Percentiles rank a stretch among this genome's conserved stretches.
These are phyloP conservation scores for Merops nubicus DNA, from an alignment of 2,113 vertebrate genomes.

Conservation along the genomic window DNA sequence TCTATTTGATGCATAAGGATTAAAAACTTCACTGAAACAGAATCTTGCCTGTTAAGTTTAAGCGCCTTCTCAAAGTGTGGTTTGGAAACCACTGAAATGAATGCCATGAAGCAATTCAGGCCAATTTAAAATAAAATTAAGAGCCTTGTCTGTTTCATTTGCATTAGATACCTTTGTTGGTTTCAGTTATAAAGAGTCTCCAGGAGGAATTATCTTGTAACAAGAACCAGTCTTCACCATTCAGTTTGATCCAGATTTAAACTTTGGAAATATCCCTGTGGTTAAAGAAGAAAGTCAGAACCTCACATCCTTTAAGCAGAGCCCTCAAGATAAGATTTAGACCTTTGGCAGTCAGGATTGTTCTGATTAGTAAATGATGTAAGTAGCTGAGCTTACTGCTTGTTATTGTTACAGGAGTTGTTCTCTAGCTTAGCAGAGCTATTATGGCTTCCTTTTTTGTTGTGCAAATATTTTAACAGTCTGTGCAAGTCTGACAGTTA, in stretches of 20 bases:
- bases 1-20: not conserved
- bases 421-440: not conserved
- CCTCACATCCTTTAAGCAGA: not conserved
- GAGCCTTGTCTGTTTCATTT: not conserved
- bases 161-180: not conserved
- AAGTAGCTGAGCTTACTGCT: not conserved
- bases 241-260: not conserved
- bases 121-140: slow-evolving; percentile 16
- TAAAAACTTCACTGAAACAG: not conserved
- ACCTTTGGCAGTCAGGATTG: not conserved
- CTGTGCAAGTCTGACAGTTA: not conserved
- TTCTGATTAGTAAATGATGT: not conserved
- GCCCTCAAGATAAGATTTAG: not conserved
- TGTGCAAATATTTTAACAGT: not conserved
- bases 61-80: not conserved
- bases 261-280: not conserved
- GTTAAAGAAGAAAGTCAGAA: slow-evolving; percentile 34
- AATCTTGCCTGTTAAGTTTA: not conserved
- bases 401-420: not conserved
- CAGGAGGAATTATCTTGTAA: not conserved
- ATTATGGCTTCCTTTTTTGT: not conserved
- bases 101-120: not conserved
- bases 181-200: not conserved
- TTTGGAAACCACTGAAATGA: slow-evolving; percentile 17
- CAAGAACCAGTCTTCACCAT: not conserved